Evolutionary conservation across 2,797 vertebrate genomes (phyloP).

Genomic region (Thalassophryne amazonica): DNA sequence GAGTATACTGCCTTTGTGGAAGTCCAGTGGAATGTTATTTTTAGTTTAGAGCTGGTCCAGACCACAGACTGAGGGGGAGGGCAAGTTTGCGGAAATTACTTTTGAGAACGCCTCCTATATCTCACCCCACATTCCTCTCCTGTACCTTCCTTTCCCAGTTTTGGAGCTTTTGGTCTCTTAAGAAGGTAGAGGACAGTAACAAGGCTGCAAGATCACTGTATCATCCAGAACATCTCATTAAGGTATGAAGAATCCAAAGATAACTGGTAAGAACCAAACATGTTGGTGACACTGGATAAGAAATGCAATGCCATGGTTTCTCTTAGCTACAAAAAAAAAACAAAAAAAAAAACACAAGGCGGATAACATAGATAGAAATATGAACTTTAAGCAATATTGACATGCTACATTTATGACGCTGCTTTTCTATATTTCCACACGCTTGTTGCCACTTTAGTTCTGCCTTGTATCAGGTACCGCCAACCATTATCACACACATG

Average conservation of each 20-base stretch:
- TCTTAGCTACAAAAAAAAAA: neutral
- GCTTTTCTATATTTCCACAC: neutral
- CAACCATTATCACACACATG: conserved; percentile 23
- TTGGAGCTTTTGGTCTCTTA: conserved; percentile 26
- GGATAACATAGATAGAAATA: neutral
- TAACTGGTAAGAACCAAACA: conserved; percentile 39
- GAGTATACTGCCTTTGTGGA: conserved; percentile 15
- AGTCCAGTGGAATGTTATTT: conserved; percentile 43
- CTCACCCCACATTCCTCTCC: conserved; percentile 65
- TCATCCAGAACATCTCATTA: too few species aligned
- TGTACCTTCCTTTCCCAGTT: conserved; percentile 25
- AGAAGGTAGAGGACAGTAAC: conserved; percentile 20
- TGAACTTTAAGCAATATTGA: too few species aligned
- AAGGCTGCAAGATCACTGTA: neutral
- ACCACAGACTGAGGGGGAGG: conserved; percentile 57
- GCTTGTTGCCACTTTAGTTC: neutral
- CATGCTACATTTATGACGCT: neutral
- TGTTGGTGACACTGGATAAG: neutral
- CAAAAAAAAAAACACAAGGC: neutral
- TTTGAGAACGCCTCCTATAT: conserved; percentile 66
- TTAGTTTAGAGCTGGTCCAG: conserved; percentile 42
- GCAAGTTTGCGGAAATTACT: conserved; percentile 71
- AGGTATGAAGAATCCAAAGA: too few species aligned
- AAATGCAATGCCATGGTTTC: neutral
- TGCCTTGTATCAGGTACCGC: conserved; percentile 2